Evolutionary conservation across 1,140 invertebrate species (phyloP), one percentile per base, ranked within the genome.

Genomic region (Riptortus pedestris): DNA sequence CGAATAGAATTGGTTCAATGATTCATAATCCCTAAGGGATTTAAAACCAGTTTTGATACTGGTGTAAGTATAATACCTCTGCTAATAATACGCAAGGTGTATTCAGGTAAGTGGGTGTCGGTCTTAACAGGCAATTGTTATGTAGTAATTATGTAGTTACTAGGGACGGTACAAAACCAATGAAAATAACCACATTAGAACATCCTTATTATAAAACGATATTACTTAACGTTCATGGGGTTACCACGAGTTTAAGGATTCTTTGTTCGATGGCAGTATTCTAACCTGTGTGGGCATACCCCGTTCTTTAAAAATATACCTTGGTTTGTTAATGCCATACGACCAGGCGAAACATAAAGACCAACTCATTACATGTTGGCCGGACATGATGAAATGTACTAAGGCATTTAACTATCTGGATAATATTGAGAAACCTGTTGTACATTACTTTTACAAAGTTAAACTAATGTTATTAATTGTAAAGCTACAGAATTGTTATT

Each of bases 21-120:
- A 31, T 12, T 60, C 4, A 38, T 60, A 31, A 20, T 18, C 11
- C 58, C 58, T 4, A 60, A 60, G 31, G 27, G 58, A 60, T 60
- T 60, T 33, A 33, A 60, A 20, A 33, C 58, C 3, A 14, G 7
- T 33, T 60, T 60, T 33, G 58, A 60, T 33, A 60, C 58, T 9
- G 58, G 58, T 7, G 20, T 20, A 11, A 33, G 27, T 38, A 18
- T 60, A 58, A 14, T 11, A 26, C 55, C 12, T 58, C 55, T 22
- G 55, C 55, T 3, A 58, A 58, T 58, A 58, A 58, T 58, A 58
- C 55, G 7, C 55, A 58, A 28, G 55, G 55, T 26, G 55, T 58
- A 58, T 58, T 60, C 20, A 14, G 58, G 3, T 29, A 60, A 20
- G 26, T 60, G 12, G 18, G 5, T 2, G 58, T 60, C 12, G 58